Evolutionary conservation across 2,888 invertebrate genomes (phyloP), one percentile per base, ranked within the genome.

Genomic region (Netelia virgata): DNA sequence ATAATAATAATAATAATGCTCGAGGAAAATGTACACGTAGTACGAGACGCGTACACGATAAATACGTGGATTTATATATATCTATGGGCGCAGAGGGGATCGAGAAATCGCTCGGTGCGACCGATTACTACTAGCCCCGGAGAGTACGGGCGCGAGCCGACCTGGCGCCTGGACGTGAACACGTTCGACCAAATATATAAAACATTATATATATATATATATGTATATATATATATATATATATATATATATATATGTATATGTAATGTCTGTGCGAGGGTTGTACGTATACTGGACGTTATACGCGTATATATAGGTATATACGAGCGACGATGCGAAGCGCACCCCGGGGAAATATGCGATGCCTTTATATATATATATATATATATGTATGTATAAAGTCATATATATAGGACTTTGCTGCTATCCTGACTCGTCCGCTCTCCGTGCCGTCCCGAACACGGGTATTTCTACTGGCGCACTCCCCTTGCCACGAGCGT

Each of bases 311-410:
- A 28, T 28, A 61, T 59, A 18, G 1, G 9, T 59, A 61, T 10
- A 61, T 20, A 10, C 20, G 18, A 47, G 57, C 66, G n/a, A 43
- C 28, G 47, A 72, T 47, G 64, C 43, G 79, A 79, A 79, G 72
- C 64, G 73, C 79, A 80, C 79, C 72, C 79, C 72, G 57, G 79
- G 79, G 73, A 80, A 80, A 73, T 73, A 72, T 73, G 18, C 57
- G 73, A 47, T 50, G n/a, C 69, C 61, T 23, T 20, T 47, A 43
- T 41, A 55, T 14, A 20, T 36, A 72, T 18, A 14, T 47, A 47
- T 47, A 47, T 47, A 3, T 23, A 23, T 23, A 23, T 11, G 8
- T 5, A 11, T 47, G 8, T 47, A 9, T 47, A 1, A 11, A 47
- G 47, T 1, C 47, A 47, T 14, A 47, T 14, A 47, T 14, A 47